phyloP scores from a whole-genome alignment of 2,113 vertebrate genomes.

The Sphaerodactylus townsendi region DNA sequence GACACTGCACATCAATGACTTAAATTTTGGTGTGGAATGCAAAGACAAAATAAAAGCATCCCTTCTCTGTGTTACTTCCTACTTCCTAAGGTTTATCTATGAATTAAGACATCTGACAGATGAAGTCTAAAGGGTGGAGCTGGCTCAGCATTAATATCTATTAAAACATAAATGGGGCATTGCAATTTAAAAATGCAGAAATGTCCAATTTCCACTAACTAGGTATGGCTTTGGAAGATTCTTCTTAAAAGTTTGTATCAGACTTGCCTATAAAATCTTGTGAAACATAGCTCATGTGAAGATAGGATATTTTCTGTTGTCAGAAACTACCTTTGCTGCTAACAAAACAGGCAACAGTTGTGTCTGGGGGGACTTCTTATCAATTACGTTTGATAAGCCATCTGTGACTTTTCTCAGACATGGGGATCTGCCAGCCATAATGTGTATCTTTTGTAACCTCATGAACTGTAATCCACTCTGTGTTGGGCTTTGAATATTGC shows the following conservation, averaged over 20 bases:
- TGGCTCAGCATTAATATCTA: neutral
- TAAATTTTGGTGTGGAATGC: no score
- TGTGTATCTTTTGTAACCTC: neutral
- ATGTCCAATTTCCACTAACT: no score
- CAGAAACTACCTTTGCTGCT: no score
- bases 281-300: neutral
- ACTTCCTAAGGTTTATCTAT: no score
- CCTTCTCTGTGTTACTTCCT: no score
- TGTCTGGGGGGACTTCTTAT: neutral
- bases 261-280: neutral
- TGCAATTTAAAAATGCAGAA: neutral
- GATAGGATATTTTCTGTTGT: neutral
- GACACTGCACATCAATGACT: neutral
- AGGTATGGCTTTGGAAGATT: no score
- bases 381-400: neutral
- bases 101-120: no score
- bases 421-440: neutral
- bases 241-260: no score
- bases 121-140: neutral
- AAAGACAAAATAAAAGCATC: no score
- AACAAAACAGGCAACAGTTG: neutral
- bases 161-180: neutral
- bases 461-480: neutral
- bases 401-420: neutral
- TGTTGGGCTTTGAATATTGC: neutral